These are phyloP conservation scores for Chlorops oryzae DNA, from an alignment of 1,140 invertebrate species.

Conservation along the genomic window DNA sequence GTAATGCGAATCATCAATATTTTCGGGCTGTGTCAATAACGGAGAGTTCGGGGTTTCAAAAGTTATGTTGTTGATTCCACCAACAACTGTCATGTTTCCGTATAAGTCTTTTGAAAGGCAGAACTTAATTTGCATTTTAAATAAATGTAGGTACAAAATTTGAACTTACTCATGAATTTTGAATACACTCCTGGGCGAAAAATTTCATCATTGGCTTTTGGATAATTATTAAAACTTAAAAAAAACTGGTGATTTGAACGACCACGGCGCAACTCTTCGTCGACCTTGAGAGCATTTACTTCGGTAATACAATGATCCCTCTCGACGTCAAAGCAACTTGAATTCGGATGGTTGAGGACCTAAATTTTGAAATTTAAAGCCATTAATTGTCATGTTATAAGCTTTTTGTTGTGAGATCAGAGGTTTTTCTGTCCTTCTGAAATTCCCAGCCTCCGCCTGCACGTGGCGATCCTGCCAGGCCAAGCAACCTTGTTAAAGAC, in stretches of 20 bases:
- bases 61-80: constrained; percentile 53
- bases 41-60: constrained; percentile 58
- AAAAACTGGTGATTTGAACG: constrained; percentile 15
- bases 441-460: no score
- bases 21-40: constrained; percentile 51
- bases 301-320: constrained; percentile 13
- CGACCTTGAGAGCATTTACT: constrained; percentile 3
- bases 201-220: constrained; percentile 11
- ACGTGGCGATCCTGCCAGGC: no score
- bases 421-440: no score
- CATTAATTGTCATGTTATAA: no score
- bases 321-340: constrained; percentile 3
- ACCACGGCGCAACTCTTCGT: constrained; percentile 4
- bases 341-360: constrained; percentile 15
- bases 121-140: background rate
- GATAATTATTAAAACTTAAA: constrained; percentile 13
- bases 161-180: constrained; percentile 16
- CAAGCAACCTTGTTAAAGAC: no score
- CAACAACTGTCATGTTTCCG: constrained; percentile 23
- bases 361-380: no score
- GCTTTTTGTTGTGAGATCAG: no score
- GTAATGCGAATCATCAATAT: constrained; percentile 45
- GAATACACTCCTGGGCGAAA: constrained; percentile 9
- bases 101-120: constrained; percentile 10
- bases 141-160: background rate